phyloP scores from a whole-genome alignment of 1,140 invertebrate genomes.

The Sycobia sp. region DNA sequence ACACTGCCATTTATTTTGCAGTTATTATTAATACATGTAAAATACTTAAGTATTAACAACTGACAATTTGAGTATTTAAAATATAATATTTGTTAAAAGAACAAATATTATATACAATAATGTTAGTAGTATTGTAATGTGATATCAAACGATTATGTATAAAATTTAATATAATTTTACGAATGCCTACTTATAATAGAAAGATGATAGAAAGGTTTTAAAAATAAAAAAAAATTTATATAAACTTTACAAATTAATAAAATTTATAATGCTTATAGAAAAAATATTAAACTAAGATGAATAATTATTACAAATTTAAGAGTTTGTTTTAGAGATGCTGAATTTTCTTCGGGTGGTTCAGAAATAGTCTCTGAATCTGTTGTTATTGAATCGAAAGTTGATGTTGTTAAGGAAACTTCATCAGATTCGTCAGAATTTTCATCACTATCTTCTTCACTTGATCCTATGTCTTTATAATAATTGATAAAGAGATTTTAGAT shows the following conservation, averaged over 20 bases:
- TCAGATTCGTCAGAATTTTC: slow-evolving; percentile 48
- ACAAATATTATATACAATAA: background rate
- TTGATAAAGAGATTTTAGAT: background rate
- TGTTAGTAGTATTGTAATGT: background rate
- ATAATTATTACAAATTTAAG: slow-evolving; percentile 19
- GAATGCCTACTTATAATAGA: too few species aligned
- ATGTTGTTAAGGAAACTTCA: too few species aligned
- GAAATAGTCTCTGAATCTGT: too few species aligned
- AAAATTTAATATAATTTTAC: too few species aligned
- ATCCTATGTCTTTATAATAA: background rate
- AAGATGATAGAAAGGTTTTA: background rate
- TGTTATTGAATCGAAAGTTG: too few species aligned
- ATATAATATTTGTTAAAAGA: background rate
- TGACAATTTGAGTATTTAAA: background rate
- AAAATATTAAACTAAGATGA: slow-evolving; percentile 3
- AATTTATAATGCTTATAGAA: slow-evolving; percentile 13
- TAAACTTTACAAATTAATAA: slow-evolving; percentile 9
- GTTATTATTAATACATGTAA: too few species aligned
- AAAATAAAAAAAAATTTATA: slow-evolving; percentile 9
- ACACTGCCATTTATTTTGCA: too few species aligned
- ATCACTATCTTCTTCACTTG: slow-evolving; percentile 52
- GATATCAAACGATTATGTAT: background rate
- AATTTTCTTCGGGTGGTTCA: background rate
- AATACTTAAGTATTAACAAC: background rate
- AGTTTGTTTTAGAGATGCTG: background rate